Percentiles rank a stretch among this genome's conserved stretches.
Conservation (phyloP, 1,140 invertebrate genomes). For the Brachionus sp. region DNA sequence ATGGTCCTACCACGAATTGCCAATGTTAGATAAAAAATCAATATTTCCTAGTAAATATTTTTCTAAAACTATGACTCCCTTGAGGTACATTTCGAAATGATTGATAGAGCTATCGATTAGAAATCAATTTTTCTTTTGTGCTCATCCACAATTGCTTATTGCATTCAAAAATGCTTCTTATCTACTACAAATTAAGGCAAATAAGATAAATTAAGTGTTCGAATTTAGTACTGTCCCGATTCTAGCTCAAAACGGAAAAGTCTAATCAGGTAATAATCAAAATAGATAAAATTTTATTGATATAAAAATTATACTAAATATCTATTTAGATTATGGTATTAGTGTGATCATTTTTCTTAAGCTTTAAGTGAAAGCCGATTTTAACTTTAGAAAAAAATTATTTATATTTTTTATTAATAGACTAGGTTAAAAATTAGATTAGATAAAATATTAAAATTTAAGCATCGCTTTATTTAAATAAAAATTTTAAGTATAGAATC, state of each 20-base stretch:
- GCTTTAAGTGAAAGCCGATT: neutral
- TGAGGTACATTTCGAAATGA: slow-evolving; percentile 21
- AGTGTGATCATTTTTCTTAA: neutral
- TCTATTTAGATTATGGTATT: neutral
- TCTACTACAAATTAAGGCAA: neutral
- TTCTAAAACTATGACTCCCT: neutral
- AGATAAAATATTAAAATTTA: no score
- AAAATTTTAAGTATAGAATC: no score
- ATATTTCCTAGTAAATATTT: neutral
- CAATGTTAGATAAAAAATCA: slow-evolving; percentile 37
- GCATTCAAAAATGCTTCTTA: slow-evolving; percentile 5
- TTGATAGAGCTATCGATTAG: slow-evolving; percentile 33
- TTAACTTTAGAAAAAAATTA: neutral
- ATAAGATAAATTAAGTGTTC: slow-evolving; percentile 31
- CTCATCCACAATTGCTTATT: neutral
- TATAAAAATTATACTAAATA: slow-evolving; percentile 13
- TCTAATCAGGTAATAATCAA: slow-evolving; percentile 14
- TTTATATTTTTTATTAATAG: no score
- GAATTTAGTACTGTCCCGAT: neutral
- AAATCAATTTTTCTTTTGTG: slow-evolving; percentile 1
- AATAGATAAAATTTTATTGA: neutral
- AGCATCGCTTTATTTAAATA: no score
- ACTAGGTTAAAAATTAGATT: no score
- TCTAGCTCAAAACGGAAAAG: slow-evolving; percentile 31
- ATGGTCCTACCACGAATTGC: neutral